These are phyloP conservation scores for Halictus ligatus DNA, from an alignment of 2,888 invertebrate genomes.

Conservation along the genomic window DNA sequence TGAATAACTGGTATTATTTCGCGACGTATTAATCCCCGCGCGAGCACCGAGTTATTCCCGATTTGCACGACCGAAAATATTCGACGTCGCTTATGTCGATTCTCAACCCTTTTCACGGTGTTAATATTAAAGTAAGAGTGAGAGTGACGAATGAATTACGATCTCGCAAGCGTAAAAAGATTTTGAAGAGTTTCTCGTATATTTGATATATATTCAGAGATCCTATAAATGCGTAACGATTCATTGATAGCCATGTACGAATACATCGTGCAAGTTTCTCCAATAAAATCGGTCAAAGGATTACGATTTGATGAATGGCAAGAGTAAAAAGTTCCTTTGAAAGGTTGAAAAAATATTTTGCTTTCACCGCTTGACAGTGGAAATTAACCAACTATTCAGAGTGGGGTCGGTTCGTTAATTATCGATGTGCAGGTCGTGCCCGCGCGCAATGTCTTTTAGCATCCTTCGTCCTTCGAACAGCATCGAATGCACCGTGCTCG, in stretches of 20 bases:
- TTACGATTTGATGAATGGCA: background rate
- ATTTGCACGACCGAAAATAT: background rate
- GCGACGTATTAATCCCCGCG: background rate
- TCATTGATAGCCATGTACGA: background rate
- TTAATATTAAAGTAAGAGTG: too few species aligned
- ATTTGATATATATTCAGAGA: too few species aligned
- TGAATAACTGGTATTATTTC: constrained; percentile 1
- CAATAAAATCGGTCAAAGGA: background rate
- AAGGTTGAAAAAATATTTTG: background rate
- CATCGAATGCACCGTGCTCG: background rate
- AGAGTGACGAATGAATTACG: background rate
- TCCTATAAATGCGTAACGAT: too few species aligned
- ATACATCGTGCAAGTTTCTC: background rate
- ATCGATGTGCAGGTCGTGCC: background rate
- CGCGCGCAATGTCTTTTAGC: background rate
- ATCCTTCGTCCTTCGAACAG: background rate
- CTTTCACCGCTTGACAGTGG: background rate
- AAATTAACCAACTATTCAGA: background rate
- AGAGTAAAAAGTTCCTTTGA: background rate
- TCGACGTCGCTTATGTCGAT: background rate
- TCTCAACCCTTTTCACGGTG: background rate
- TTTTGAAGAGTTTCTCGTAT: too few species aligned
- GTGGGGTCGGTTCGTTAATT: background rate
- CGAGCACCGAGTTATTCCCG: background rate
- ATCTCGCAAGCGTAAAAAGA: background rate